A percentile compares a stretch with the other conserved stretches of the same genome.
phyloP scores from a whole-genome alignment of 2,113 vertebrate species.

The Dendrocopos noguchii region DNA sequence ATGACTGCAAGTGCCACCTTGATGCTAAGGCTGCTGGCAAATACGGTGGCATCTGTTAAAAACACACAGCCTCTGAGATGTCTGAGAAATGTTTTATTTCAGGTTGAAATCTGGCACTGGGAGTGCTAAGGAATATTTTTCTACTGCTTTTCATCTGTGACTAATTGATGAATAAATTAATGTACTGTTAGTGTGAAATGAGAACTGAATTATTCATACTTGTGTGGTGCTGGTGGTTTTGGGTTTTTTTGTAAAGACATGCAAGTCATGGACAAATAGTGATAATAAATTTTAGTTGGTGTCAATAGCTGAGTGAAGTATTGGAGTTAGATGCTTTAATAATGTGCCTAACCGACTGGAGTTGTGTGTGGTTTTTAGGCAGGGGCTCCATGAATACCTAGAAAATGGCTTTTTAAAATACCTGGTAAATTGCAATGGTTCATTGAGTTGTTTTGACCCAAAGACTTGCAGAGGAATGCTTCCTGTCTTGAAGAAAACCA shows the following conservation, averaged over 20 bases:
- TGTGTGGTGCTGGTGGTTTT: fast-evolving
- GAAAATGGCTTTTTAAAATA: neutral
- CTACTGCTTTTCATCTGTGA: neutral
- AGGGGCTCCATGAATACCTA: neutral
- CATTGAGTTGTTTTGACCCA: neutral
- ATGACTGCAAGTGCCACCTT: neutral
- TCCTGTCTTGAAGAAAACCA: neutral
- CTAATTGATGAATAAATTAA: constrained; percentile 35
- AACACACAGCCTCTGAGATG: neutral
- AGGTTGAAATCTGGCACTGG: neutral
- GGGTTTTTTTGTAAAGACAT: neutral
- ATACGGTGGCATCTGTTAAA: neutral
- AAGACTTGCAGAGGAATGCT: neutral
- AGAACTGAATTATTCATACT: neutral
- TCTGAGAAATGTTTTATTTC: neutral
- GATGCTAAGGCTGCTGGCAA: neutral
- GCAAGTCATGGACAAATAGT: neutral
- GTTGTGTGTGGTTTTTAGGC: neutral
- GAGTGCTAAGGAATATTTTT: neutral
- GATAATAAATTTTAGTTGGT: neutral
- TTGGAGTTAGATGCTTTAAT: neutral
- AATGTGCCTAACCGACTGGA: neutral
- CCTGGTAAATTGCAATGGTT: neutral
- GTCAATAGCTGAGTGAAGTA: neutral
- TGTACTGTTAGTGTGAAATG: neutral